A percentile compares a stretch with the other conserved stretches of the same genome.
Evolutionary conservation across 2,797 vertebrate species (phyloP).

Genomic region (Rhinella marina): DNA sequence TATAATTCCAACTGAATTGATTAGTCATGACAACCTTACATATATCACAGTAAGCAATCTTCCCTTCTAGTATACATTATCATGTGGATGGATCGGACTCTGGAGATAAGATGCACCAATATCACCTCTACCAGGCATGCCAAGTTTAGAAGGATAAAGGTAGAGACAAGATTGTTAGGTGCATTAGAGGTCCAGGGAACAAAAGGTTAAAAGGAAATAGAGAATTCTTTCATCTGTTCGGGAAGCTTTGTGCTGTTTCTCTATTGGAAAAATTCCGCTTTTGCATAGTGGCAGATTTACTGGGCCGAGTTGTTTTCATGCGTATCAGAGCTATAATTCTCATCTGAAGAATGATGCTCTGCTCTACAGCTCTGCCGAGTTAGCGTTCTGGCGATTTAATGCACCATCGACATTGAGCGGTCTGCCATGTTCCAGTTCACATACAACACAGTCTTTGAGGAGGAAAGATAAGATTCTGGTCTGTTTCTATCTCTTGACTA

Average conservation of each 20-base stretch:
- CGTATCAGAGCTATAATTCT: slow-evolving; percentile 59
- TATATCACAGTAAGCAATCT: not conserved
- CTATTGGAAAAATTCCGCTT: slow-evolving; percentile 56
- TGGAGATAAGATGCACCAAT: not conserved
- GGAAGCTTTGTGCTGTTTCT: slow-evolving; percentile 43
- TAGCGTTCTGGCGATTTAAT: slow-evolving; percentile 62
- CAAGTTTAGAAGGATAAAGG: not conserved
- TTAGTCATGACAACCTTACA: not conserved
- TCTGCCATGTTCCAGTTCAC: slow-evolving; percentile 56
- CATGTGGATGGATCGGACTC: not conserved
- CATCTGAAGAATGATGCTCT: slow-evolving; percentile 59
- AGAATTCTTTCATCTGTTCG: slow-evolving; percentile 39
- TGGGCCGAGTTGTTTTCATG: slow-evolving; percentile 60
- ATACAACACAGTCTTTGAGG: slow-evolving; percentile 28
- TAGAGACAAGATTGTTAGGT: not conserved
- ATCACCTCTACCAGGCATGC: not conserved
- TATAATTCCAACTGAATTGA: not conserved
- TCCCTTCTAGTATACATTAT: not conserved
- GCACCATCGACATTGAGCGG: slow-evolving; percentile 59
- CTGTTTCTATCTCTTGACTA: slow-evolving; percentile 30
- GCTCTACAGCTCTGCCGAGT: slow-evolving; percentile 60
- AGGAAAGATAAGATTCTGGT: slow-evolving; percentile 39
- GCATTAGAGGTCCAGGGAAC: not conserved
- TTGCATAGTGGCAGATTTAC: slow-evolving; percentile 62
- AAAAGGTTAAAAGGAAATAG: slow-evolving; percentile 34